Percentiles rank a stretch among this genome's conserved stretches.
Evolutionary conservation across 2,797 vertebrate genomes (phyloP).

Genomic region (Lacerta viridis): DNA sequence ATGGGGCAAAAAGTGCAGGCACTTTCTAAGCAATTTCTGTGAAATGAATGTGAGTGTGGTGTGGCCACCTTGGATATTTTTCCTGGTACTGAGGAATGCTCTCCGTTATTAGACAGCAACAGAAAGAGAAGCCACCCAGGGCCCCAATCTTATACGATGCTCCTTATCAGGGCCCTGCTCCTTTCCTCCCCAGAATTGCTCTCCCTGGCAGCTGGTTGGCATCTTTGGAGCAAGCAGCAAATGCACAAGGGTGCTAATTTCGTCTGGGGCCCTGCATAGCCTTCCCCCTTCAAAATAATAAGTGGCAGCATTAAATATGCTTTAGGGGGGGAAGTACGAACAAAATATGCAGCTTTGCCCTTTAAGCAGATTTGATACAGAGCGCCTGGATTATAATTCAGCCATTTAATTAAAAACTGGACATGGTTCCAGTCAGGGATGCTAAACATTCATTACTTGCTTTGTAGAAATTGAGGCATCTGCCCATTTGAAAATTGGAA

Average conservation of each 20-base stretch:
- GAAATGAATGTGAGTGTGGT: too few relatives aligned
- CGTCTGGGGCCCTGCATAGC: background rate
- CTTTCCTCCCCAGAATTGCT: background rate
- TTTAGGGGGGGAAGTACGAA: background rate
- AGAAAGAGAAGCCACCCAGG: background rate
- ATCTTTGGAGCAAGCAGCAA: background rate
- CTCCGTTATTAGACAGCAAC: too few relatives aligned
- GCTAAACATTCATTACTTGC: background rate
- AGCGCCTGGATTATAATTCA: background rate
- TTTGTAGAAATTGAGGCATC: background rate
- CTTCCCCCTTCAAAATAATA: background rate
- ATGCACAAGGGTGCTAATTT: background rate
- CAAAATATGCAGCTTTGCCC: background rate
- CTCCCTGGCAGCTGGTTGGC: background rate
- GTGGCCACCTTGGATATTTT: too few relatives aligned
- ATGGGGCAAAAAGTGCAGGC: too few relatives aligned
- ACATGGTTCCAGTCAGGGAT: background rate
- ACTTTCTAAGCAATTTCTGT: too few relatives aligned
- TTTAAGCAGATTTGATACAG: background rate
- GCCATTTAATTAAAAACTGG: too few relatives aligned
- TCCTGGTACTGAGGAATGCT: too few relatives aligned
- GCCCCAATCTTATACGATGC: too few relatives aligned
- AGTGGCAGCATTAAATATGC: background rate
- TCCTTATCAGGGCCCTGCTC: background rate
- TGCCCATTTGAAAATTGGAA: background rate